Percentiles rank a stretch among this genome's conserved stretches.
phyloP scores from a whole-genome alignment of 2,113 vertebrate genomes.

The Pangasianodon gigas region DNA sequence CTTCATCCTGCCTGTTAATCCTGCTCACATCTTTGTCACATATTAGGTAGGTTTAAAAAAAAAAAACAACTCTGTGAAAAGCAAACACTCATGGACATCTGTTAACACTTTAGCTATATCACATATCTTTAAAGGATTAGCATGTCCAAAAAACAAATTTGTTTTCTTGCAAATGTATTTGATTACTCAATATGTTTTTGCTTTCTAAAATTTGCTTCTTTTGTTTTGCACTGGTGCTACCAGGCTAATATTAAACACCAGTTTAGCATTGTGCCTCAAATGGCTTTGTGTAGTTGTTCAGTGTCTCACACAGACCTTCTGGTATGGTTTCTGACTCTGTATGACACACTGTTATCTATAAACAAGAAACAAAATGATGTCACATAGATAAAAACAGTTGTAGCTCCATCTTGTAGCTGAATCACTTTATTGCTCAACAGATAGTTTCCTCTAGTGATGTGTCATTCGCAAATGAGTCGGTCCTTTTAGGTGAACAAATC shows the following conservation, averaged over 20 bases:
- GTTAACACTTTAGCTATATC: background rate
- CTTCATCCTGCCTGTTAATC: slow-evolving; percentile 8
- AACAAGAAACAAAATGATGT: background rate
- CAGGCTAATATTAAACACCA: background rate
- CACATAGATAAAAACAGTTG: background rate
- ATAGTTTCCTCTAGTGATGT: background rate
- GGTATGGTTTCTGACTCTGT: background rate
- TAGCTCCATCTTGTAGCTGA: background rate
- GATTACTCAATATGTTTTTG: background rate
- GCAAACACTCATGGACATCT: background rate
- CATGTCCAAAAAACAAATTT: background rate
- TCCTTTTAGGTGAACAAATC: background rate
- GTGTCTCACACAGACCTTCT: background rate
- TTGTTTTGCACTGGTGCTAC: background rate
- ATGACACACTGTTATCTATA: background rate
- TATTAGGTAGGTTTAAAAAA: slow-evolving; percentile 37
- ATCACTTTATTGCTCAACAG: background rate
- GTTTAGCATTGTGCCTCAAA: background rate
- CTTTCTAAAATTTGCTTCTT: background rate
- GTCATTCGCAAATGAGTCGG: background rate
- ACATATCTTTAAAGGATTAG: background rate
- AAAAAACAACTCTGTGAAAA: background rate
- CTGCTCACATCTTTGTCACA: slow-evolving; percentile 24
- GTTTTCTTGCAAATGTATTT: background rate
- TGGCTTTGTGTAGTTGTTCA: background rate